Evolutionary conservation across 2,113 vertebrate species (phyloP).

Genomic region (Pachypanchax playfairii): DNA sequence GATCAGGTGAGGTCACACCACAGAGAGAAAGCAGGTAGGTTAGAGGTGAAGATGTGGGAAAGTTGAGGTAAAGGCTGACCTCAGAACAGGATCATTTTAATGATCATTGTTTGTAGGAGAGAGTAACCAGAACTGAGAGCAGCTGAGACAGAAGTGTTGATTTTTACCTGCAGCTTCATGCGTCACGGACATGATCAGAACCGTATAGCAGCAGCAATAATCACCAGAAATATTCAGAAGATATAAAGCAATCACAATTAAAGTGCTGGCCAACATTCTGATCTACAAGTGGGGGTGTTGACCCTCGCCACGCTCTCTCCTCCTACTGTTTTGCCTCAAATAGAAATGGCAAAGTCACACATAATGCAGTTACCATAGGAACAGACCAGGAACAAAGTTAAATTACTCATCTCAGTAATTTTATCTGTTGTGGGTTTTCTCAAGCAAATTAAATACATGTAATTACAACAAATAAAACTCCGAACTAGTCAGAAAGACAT

Average conservation of each 20-base stretch:
- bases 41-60: constrained; percentile 18
- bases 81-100: constrained; percentile 2
- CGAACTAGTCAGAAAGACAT: no score
- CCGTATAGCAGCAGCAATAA: constrained; percentile 4
- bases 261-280: constrained; percentile 24
- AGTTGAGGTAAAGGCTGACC: constrained; percentile 21
- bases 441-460: constrained; percentile 26
- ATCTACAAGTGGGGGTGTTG: constrained; percentile 61
- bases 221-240: constrained; percentile 10
- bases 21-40: constrained; percentile 46
- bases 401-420: constrained; percentile 67
- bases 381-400: constrained; percentile 66
- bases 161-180: constrained; percentile 3
- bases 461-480: no score
- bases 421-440: constrained; percentile 33
- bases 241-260: constrained; percentile 25
- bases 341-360: constrained; percentile 53
- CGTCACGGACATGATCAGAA: constrained; percentile 50
- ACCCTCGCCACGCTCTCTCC: constrained; percentile 61
- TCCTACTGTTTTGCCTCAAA: constrained; percentile 70
- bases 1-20: constrained; percentile 59
- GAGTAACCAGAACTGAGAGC: not conserved
- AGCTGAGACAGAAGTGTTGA: not conserved
- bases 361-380: constrained; percentile 62
- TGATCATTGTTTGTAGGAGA: not conserved